Evolutionary conservation across 2,113 vertebrate species (phyloP).

Genomic region (Odocoileus hemionus): DNA sequence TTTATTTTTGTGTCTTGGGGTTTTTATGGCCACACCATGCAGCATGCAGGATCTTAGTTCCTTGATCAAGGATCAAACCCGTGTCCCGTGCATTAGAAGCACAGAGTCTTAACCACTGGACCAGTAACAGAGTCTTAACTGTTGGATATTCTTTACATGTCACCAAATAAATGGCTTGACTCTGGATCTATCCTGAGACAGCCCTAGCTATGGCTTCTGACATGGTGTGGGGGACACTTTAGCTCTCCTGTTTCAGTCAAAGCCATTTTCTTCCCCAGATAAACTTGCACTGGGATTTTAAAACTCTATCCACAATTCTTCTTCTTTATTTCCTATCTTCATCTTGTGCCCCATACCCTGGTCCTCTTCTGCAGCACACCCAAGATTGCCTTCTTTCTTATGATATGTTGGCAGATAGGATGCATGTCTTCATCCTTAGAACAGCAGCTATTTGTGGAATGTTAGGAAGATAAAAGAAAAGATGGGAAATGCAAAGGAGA

Average conservation of each 20-base stretch:
- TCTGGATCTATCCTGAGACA: neutral
- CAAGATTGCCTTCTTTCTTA: slow-evolving; percentile 14
- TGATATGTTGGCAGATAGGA: neutral
- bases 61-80: neutral
- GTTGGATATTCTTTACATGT: neutral
- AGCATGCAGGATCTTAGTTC: neutral
- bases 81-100: neutral
- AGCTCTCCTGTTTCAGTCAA: neutral
- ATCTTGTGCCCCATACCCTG: neutral
- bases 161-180: neutral
- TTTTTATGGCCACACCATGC: neutral
- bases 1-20: neutral
- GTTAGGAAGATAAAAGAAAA: neutral
- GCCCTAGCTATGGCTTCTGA: neutral
- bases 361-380: neutral
- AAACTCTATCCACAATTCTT: neutral
- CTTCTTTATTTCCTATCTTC: slow-evolving; percentile 20
- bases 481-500: neutral
- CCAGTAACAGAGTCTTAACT: neutral
- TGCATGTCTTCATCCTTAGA: neutral
- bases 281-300: neutral
- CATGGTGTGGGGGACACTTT: neutral
- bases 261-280: neutral
- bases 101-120: neutral
- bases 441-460: neutral